Base-by-base conservation (phyloP, 2,888 invertebrate genomes). In the Drosophila incognita region DNA sequence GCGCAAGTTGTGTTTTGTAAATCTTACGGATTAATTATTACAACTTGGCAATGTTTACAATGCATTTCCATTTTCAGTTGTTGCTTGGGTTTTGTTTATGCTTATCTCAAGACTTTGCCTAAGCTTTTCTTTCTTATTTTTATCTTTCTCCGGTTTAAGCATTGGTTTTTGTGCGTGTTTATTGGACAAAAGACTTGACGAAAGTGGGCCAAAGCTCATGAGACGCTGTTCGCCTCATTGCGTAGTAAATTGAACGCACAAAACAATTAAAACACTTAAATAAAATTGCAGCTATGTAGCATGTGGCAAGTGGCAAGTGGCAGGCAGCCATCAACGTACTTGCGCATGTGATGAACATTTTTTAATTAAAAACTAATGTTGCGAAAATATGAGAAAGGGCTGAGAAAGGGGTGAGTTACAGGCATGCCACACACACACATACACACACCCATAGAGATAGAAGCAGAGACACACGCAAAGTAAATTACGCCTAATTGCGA, bases 291-390 rank as follows among this genome's bases (percentile, higher is more conserved):
- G 57, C 59, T 42, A 46, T 64, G 73, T 54, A 53, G 67, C 60
- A 56, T 31, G 46, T 42, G n/a, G 54, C 40, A 33, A 54, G 48
- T 27, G 46, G 31, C 64, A 65, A 48, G 64, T 33, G 65, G 53
- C 48, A 62, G 58, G 27, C 52, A 64, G 49, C 57, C 63, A 62
- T 58, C 49, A 38, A 33, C n/a, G 8, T 58, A 52, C 71, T 77
- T 68, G 64, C 54, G 66, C 59, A 79, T 76, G 77, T 74, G 82
- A 80, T 90, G 84, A 72, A 81, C 73, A 86, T 90, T 87, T 91
- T 91, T 91, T 91, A 91, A 91, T 91, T 91, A 91, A 91, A 91
- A 91, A 85, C 90, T 91, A 91, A 91, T 91, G 91, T 91, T 81
- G 86, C 89, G 88, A 90, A 90, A 91, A 90, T 89, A 89, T 83